Conservation (phyloP, 2,113 vertebrate species). For the Cyprinodon brontotheroides region DNA sequence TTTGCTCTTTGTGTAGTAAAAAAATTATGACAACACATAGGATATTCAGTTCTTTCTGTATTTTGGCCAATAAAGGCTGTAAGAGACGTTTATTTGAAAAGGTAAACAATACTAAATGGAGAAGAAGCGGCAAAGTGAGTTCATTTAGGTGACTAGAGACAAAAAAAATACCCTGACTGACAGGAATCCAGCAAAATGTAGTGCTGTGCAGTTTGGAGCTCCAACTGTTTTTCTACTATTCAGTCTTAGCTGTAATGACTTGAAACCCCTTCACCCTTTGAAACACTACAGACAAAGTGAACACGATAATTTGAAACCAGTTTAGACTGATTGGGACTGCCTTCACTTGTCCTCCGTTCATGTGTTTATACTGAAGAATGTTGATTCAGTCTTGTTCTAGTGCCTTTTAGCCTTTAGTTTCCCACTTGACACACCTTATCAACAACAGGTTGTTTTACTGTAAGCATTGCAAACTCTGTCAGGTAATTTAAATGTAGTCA, state of each 20-base stretch:
- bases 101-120: no score
- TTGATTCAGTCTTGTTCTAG: not conserved
- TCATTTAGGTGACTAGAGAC: no score
- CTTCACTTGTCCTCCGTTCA: not conserved
- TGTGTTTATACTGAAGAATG: not conserved
- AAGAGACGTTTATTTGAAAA: no score
- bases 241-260: not conserved
- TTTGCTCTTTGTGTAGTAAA: not conserved
- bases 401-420: not conserved
- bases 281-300: not conserved
- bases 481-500: not conserved
- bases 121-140: no score
- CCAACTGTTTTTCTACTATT: not conserved
- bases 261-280: not conserved
- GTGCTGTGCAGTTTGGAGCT: no score
- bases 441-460: not conserved
- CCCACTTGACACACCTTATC: not conserved
- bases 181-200: no score
- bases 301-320: not conserved
- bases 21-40: not conserved
- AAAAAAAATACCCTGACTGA: no score
- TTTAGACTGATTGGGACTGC: no score
- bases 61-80: no score
- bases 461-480: not conserved
- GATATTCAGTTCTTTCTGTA: not conserved